phyloP scores from a whole-genome alignment of 2,797 vertebrate species.

The Macropus fuliginosus region DNA sequence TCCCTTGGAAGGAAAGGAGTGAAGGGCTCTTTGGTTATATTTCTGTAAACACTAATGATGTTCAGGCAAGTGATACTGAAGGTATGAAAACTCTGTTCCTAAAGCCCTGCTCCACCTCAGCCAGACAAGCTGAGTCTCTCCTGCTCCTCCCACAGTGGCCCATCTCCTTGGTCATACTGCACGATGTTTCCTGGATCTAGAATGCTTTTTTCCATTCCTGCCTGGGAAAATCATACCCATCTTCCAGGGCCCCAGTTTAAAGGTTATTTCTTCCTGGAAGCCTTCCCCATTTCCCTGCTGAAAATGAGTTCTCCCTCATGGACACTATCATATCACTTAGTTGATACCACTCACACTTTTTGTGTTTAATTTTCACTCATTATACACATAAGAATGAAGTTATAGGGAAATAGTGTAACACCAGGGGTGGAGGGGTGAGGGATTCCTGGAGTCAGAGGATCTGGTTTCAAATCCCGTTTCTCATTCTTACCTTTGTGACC shows the following conservation, averaged over 20 bases:
- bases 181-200: background rate
- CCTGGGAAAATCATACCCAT: background rate
- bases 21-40: background rate
- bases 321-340: background rate
- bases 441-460: background rate
- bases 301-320: background rate
- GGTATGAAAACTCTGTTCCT: slow-evolving; percentile 44
- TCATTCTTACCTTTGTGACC: background rate
- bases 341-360: background rate
- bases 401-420: background rate
- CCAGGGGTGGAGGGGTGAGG: background rate
- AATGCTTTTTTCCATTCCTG: background rate
- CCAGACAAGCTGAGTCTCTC: background rate
- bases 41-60: background rate
- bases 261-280: background rate
- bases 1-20: background rate
- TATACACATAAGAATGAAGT: background rate
- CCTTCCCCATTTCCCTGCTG: background rate
- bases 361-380: background rate
- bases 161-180: background rate
- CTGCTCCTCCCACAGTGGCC: background rate
- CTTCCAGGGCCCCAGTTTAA: background rate
- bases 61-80: background rate
- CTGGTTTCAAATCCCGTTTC: background rate
- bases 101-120: slow-evolving; percentile 40